Percentiles rank a stretch among this genome's conserved stretches.
phyloP scores from a whole-genome alignment of 2,888 invertebrate genomes.

The Proisotoma minuta region DNA sequence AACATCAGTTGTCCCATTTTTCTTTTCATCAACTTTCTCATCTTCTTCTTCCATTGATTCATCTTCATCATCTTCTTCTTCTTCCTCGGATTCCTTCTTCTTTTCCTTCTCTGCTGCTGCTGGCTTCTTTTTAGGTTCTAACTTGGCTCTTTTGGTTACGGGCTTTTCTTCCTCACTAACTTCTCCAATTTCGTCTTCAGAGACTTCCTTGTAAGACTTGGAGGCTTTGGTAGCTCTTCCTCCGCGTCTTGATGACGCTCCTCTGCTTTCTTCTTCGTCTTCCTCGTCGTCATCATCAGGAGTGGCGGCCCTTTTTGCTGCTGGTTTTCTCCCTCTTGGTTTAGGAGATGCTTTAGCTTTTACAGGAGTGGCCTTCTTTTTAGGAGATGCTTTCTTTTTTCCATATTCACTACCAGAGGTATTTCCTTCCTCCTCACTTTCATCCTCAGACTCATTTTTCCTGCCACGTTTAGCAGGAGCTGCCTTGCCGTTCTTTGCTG shows the following conservation, averaged over 20 bases:
- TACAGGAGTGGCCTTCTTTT: constrained; percentile 21
- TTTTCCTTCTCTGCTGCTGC: constrained; percentile 25
- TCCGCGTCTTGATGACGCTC: constrained; percentile 10
- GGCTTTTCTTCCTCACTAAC: constrained; percentile 29
- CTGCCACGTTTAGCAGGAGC: constrained; percentile 31
- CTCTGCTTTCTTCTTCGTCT: constrained; percentile 10
- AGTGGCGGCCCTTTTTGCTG: too few species aligned
- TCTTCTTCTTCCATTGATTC: constrained; percentile 26
- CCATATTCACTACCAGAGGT: constrained; percentile 46
- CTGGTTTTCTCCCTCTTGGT: too few species aligned
- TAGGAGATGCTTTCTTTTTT: constrained; percentile 34
- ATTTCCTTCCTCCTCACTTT: constrained; percentile 33
- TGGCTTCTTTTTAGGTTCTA: constrained; percentile 20
- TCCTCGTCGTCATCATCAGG: neutral
- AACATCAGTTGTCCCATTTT: constrained; percentile 6
- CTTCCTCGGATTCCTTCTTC: constrained; percentile 15
- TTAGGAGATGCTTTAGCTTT: constrained; percentile 1
- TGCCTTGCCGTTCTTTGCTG: constrained; percentile 23
- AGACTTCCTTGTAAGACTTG: constrained; percentile 37
- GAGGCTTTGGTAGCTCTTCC: constrained; percentile 20
- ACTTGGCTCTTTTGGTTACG: constrained; percentile 11
- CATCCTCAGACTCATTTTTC: constrained; percentile 30
- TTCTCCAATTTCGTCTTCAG: constrained; percentile 28
- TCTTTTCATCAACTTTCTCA: constrained; percentile 8
- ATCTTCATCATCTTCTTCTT: constrained; percentile 29